Evolutionary conservation across 2,888 invertebrate genomes (phyloP).

Genomic region (Drosophila nr. perissopoda): DNA sequence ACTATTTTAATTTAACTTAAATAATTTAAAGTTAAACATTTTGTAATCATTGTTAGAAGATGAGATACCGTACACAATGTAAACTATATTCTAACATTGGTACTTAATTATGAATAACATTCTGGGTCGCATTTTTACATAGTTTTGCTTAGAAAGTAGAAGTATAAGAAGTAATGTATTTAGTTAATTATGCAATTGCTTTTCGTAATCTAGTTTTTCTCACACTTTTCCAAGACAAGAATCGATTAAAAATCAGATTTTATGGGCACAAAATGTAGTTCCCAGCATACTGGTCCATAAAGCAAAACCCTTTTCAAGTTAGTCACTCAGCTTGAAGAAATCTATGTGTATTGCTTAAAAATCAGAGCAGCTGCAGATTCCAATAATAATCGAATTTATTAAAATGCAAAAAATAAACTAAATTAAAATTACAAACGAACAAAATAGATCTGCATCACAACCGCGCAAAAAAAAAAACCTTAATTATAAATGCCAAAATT

Average conservation of each 20-base stretch:
- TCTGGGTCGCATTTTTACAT: neutral
- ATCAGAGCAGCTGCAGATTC: slow-evolving; percentile 63
- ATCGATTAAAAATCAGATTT: slow-evolving; percentile 16
- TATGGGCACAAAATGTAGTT: slow-evolving; percentile 36
- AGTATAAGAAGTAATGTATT: too few relatives aligned
- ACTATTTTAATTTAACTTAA: neutral
- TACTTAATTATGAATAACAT: neutral
- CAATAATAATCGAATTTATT: slow-evolving; percentile 53
- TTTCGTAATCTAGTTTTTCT: slow-evolving; percentile 4
- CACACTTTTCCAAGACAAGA: slow-evolving; percentile 10
- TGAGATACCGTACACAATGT: neutral
- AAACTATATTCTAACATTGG: neutral
- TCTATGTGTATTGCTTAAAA: neutral
- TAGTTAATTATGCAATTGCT: neutral
- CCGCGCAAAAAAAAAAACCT: slow-evolving; percentile 64
- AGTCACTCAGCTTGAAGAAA: slow-evolving; percentile 14
- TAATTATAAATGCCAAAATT: slow-evolving; percentile 73
- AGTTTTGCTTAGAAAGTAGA: neutral
- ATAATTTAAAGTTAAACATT: neutral
- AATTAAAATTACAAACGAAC: slow-evolving; percentile 66
- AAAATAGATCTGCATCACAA: slow-evolving; percentile 82
- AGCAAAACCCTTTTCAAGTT: slow-evolving; percentile 43
- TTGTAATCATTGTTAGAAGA: fast-evolving
- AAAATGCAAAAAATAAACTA: slow-evolving; percentile 74
- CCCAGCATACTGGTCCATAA: slow-evolving; percentile 25